Percentiles rank a stretch among this genome's conserved stretches.
Evolutionary conservation across 2,113 vertebrate genomes (phyloP).

Genomic region (Prionailurus viverrinus): DNA sequence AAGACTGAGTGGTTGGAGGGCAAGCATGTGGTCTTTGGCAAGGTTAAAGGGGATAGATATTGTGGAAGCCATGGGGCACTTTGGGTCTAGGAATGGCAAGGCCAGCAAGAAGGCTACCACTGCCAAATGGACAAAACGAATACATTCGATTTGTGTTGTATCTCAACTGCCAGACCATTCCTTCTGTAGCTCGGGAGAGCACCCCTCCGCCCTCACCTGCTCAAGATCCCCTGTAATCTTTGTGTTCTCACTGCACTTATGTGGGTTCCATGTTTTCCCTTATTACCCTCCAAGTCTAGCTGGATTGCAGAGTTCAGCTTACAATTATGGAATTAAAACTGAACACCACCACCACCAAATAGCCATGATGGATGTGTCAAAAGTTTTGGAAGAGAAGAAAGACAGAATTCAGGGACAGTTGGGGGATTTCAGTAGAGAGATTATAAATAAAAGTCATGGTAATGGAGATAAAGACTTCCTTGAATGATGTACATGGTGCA

Average conservation of each 20-base stretch:
- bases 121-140: neutral
- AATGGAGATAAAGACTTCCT: neutral
- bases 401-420: neutral
- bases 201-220: neutral
- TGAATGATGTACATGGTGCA: accelerated
- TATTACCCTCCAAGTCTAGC: neutral
- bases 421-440: neutral
- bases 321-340: neutral
- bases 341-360: neutral
- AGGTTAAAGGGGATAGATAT: neutral
- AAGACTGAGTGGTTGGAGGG: neutral
- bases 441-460: neutral
- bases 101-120: neutral
- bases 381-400: neutral
- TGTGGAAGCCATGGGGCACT: neutral
- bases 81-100: neutral
- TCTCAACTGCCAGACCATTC: neutral
- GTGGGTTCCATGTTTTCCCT: neutral
- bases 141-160: neutral
- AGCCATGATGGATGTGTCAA: neutral
- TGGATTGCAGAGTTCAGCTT: neutral
- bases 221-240: neutral
- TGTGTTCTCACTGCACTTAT: neutral
- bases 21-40: neutral
- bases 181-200: neutral